Evolutionary conservation across 2,113 vertebrate genomes (phyloP).

Genomic region (Turnix velox): DNA sequence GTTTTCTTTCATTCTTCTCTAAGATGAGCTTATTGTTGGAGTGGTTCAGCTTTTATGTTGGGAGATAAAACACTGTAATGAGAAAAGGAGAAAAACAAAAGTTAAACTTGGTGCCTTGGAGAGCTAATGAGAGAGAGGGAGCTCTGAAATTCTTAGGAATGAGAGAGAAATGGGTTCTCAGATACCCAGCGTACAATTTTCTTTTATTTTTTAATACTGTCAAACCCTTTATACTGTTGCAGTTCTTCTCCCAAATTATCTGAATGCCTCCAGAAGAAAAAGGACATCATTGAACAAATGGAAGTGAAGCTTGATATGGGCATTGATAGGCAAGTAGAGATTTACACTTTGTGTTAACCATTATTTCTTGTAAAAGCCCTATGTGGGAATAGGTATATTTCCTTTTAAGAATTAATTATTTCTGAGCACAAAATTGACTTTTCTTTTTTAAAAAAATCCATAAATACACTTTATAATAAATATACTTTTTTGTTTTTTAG

Average conservation of each 20-base stretch:
- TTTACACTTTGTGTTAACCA: not conserved
- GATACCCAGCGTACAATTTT: not conserved
- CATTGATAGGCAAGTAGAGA: conserved; percentile 88
- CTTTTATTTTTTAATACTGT: not conserved
- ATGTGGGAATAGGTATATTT: not conserved
- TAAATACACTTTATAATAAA: not conserved
- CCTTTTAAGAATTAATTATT: not conserved
- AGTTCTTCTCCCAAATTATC: conserved; percentile 97
- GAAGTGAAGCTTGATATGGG: conserved; percentile 98
- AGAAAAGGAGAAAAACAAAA: not conserved
- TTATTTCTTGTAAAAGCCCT: not conserved
- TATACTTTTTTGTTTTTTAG: no score
- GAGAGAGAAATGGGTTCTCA: not conserved
- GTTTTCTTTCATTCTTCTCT: not conserved
- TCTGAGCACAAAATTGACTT: not conserved
- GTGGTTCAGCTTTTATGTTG: not conserved
- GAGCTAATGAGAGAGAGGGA: not conserved
- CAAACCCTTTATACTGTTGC: not conserved
- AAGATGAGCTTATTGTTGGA: not conserved
- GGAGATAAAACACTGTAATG: not conserved
- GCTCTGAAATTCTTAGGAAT: not conserved
- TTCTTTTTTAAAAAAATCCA: not conserved
- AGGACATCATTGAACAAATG: conserved; percentile 99
- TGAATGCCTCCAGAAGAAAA: conserved; percentile 98
- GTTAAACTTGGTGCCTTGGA: not conserved